A percentile compares a stretch with the other conserved stretches of the same genome.
phyloP scores from a whole-genome alignment of 2,797 vertebrate genomes.

The Pseudomugil tenellus region DNA sequence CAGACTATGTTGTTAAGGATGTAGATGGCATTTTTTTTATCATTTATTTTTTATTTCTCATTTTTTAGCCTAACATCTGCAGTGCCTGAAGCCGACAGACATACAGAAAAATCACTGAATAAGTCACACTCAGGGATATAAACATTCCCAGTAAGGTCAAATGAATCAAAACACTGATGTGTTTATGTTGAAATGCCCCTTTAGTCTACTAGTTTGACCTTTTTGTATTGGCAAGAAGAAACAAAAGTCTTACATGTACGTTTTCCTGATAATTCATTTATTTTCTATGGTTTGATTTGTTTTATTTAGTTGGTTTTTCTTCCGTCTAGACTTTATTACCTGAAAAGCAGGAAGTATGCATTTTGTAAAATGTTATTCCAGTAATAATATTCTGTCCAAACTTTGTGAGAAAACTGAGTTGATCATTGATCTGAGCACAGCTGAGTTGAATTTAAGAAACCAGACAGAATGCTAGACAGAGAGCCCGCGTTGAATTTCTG shows the following conservation, averaged over 20 bases:
- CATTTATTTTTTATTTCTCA: constrained; percentile 3
- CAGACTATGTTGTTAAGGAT: constrained; percentile 18
- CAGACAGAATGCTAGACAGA: constrained; percentile 49
- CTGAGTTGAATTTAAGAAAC: constrained; percentile 62
- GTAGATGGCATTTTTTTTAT: constrained; percentile 23
- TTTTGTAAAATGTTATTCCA: constrained; percentile 48
- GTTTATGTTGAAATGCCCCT: constrained; percentile 41
- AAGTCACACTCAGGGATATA: constrained; percentile 65
- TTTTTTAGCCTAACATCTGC: constrained; percentile 47
- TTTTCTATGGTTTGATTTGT: constrained; percentile 21
- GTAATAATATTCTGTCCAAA: constrained; percentile 62
- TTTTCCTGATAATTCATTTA: constrained; percentile 41
- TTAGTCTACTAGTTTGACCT: constrained; percentile 46
- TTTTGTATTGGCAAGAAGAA: constrained; percentile 29
- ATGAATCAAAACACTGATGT: constrained; percentile 50
- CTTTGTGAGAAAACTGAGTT: constrained; percentile 61
- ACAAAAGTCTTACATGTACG: constrained; percentile 36
- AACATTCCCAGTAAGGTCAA: constrained; percentile 59
- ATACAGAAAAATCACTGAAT: constrained; percentile 64
- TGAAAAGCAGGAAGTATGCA: constrained; percentile 32
- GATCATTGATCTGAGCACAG: constrained; percentile 59
- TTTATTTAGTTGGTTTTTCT: constrained; percentile 26
- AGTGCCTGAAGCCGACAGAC: constrained; percentile 44
- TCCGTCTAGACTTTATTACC: constrained; percentile 21
- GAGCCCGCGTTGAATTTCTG: constrained; percentile 37